These are phyloP conservation scores for Reinhardtius hippoglossoides DNA, from an alignment of 2,113 vertebrate genomes.

Conservation along the genomic window DNA sequence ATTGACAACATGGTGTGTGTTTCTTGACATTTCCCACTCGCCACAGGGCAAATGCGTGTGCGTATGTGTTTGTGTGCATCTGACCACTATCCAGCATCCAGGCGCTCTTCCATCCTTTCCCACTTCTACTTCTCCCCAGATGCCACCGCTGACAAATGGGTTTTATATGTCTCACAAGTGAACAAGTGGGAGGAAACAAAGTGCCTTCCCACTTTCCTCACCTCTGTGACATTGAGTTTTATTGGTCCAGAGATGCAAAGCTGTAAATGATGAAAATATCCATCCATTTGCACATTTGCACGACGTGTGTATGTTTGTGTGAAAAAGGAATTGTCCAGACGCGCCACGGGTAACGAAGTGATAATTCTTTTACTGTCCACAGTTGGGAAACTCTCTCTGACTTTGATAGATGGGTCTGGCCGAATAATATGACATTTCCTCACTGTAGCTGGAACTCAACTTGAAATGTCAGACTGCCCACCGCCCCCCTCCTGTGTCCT, in stretches of 20 bases:
- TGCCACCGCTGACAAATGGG: conserved; percentile 16
- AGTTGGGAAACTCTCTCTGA: conserved; percentile 56
- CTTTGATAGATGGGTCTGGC: conserved; percentile 71
- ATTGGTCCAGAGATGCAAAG: not conserved
- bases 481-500: conserved; percentile 27
- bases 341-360: conserved; percentile 51
- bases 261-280: not conserved
- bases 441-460: conserved; percentile 51
- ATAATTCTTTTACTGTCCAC: conserved; percentile 55
- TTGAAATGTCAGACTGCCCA: conserved; percentile 75
- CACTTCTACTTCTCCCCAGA: conserved; percentile 35
- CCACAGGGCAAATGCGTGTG: conserved; percentile 28
- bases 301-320: conserved; percentile 4
- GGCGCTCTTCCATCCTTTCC: conserved; percentile 52
- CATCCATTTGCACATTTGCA: not conserved
- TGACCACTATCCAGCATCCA: conserved; percentile 32
- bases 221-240: not conserved
- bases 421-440: conserved; percentile 74
- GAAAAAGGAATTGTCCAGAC: not conserved
- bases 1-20: conserved; percentile 60
- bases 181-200: conserved; percentile 25
- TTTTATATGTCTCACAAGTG: conserved; percentile 43
- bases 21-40: conserved; percentile 66
- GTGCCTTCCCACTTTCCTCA: conserved; percentile 1
- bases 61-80: conserved; percentile 15